Evolutionary conservation across 2,113 vertebrate species (phyloP).

Genomic region (Ceratotherium simum): DNA sequence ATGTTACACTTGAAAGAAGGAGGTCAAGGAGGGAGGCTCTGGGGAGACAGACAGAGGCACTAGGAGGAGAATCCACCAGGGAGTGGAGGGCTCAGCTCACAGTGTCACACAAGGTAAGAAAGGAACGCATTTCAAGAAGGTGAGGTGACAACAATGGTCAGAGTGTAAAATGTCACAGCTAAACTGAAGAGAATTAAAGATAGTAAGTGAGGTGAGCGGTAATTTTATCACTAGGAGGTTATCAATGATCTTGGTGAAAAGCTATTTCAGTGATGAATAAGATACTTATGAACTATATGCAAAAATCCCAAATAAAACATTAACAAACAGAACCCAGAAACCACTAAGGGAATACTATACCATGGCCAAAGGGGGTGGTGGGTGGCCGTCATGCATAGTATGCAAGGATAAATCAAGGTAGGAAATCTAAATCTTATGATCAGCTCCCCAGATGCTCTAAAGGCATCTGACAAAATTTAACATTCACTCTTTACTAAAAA

Average conservation of each 20-base stretch:
- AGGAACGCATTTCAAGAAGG: not conserved
- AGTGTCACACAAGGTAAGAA: not conserved
- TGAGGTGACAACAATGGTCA: not conserved
- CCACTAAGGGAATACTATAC: no score
- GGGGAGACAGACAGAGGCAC: not conserved
- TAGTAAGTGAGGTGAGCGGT: no score
- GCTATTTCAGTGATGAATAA: not conserved
- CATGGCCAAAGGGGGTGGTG: fast-evolving
- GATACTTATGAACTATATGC: not conserved
- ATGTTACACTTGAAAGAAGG: not conserved
- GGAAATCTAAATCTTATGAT: not conserved
- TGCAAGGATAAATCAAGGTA: not conserved
- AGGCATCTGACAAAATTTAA: not conserved
- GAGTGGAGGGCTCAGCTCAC: not conserved
- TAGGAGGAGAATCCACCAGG: not conserved
- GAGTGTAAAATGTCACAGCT: not conserved
- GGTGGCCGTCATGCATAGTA: no score
- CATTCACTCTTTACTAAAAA: not conserved
- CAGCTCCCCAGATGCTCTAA: not conserved
- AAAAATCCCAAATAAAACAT: not conserved
- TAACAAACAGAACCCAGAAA: not conserved
- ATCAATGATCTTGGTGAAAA: not conserved
- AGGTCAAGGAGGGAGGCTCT: not conserved
- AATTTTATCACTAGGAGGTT: not conserved
- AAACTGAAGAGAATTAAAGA: not conserved